These are phyloP conservation scores for Candidula unifasciata DNA, from an alignment of 2,888 invertebrate genomes.

Conservation along the genomic window DNA sequence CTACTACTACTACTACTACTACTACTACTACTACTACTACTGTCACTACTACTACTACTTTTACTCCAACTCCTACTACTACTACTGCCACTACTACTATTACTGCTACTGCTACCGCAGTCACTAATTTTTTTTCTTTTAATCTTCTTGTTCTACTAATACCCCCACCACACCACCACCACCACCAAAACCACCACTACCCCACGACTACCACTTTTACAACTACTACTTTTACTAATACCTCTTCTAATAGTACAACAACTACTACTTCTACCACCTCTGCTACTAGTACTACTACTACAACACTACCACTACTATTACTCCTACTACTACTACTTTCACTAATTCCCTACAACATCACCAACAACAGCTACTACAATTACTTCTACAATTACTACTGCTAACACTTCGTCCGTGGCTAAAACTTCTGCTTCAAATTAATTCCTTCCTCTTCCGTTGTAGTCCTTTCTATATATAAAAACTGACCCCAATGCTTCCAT, in stretches of 20 bases:
- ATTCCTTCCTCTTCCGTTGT: not conserved
- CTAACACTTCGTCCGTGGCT: too few relatives aligned
- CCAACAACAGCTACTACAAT: too few relatives aligned
- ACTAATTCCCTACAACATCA: not conserved
- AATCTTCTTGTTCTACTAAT: constrained; percentile 18
- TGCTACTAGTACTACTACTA: not conserved
- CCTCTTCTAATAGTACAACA: too few relatives aligned
- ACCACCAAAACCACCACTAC: too few relatives aligned
- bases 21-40: not conserved
- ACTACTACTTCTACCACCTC: constrained; percentile 2
- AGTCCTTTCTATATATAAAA: not conserved
- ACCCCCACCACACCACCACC: not conserved
- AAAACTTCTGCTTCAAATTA: too few relatives aligned
- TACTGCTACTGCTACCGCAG: not conserved
- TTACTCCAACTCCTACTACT: not conserved
- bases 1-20: not conserved
- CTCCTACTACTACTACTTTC: not conserved
- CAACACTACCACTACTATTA: too few relatives aligned
- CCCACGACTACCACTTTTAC: too few relatives aligned
- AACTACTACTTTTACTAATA: too few relatives aligned
- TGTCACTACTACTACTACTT: not conserved
- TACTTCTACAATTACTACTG: too few relatives aligned
- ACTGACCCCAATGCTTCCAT: not conserved
- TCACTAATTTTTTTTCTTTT: not conserved
- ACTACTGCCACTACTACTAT: not conserved